Evolutionary conservation across 2,888 invertebrate species (phyloP).

Genomic region (Yponomeuta evonymella): DNA sequence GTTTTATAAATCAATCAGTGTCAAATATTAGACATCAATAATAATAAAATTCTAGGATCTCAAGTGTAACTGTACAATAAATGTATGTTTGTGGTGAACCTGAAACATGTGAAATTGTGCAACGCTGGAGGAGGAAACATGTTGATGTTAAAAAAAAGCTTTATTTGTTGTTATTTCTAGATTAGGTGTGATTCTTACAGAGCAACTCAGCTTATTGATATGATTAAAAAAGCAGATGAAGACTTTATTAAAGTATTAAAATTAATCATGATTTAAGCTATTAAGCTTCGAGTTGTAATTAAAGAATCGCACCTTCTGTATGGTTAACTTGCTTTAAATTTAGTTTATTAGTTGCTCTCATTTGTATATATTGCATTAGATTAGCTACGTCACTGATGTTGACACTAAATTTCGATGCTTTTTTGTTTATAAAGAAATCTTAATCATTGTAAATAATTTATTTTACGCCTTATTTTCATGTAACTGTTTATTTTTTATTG

Average conservation of each 20-base stretch:
- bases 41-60: constrained; percentile 55
- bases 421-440: constrained; percentile 2
- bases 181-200: neutral
- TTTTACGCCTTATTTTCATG: constrained; percentile 59
- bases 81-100: constrained; percentile 14
- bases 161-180: constrained; percentile 30
- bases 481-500: constrained; percentile 55
- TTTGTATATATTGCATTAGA: constrained; percentile 28
- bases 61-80: constrained; percentile 46
- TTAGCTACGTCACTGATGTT: constrained; percentile 7
- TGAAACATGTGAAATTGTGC: neutral
- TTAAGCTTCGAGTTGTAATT: no score
- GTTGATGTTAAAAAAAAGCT: constrained; percentile 28
- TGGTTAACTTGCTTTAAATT: constrained; percentile 24
- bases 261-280: no score
- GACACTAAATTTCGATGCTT: neutral
- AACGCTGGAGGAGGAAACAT: constrained; percentile 1
- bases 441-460: constrained; percentile 59
- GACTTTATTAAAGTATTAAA: no score
- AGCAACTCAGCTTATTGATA: no score
- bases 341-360: constrained; percentile 29
- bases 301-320: constrained; percentile 12
- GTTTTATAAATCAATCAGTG: constrained; percentile 68
- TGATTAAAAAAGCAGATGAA: no score
- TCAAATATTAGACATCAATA: constrained; percentile 63